Base-by-base conservation (phyloP, 2,797 vertebrate genomes). In the Arctocebus calabarensis region DNA sequence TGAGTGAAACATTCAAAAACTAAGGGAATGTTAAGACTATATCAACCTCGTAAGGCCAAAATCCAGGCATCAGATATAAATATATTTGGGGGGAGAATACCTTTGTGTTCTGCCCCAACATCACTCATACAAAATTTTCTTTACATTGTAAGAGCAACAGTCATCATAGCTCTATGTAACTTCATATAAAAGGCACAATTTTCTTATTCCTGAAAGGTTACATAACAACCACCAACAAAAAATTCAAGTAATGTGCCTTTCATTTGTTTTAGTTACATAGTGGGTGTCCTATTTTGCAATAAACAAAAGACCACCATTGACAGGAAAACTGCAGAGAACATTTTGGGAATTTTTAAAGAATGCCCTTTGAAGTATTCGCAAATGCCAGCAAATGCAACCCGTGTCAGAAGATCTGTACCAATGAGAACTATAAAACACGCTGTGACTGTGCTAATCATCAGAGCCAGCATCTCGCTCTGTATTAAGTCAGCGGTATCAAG, bases 251-350 rank as follows among this genome's bases (percentile, higher is more conserved):
- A 78, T 78, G 23, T 64, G 32, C 27, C 88, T 90, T 89, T 87
- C 84, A 78, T 85, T 88, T 92, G 45, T 90, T 91, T 92, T 85
- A 79, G 27, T 84, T 91, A 73, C 70, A 7, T 88, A 89, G 68
- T 84, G 40, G 62, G 52, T 37, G 12, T 96, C 66, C 83, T 90
- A 14, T 79, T 96, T 95, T 94, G 34, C 61, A 88, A 73, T 66
- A 83, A 94, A 79, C 25, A 75, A 88, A 94, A 89, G 83, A 74
- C 70, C 61, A 74, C 74, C 74, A 84, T 57, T 95, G 66, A 85
- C 55, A 87, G 25, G 34, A 84, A 90, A 89, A 92, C 29, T 34
- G 11, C 48, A 83, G 68, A 45, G 40, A 94, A 79, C 52, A 77
- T 66, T 92, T 82, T 70, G 43, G 88, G 62, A 92, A 83, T 93